Percentiles rank a stretch among this genome's conserved stretches.
phyloP scores from a whole-genome alignment of 2,113 vertebrate species.

The Dascyllus trimaculatus region DNA sequence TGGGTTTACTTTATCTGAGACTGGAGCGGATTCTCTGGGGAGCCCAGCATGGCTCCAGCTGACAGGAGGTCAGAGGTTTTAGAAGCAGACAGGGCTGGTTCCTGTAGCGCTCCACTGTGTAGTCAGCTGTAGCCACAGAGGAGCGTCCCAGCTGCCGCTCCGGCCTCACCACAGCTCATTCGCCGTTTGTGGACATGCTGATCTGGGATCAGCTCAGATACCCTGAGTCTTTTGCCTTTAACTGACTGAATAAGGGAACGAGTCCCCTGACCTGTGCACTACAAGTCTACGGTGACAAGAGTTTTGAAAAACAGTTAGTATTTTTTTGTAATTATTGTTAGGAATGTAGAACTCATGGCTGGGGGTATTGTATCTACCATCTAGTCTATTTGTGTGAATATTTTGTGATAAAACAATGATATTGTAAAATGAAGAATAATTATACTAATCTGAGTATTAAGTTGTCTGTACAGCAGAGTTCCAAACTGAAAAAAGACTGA shows the following conservation, averaged over 20 bases:
- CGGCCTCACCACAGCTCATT: conserved; percentile 41
- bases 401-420: conserved; percentile 78
- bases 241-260: conserved; percentile 69
- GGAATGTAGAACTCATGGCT: conserved; percentile 78
- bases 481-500: conserved; percentile 47
- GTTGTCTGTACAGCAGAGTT: conserved; percentile 66
- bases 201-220: conserved; percentile 75
- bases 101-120: conserved; percentile 61
- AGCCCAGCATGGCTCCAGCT: conserved; percentile 30
- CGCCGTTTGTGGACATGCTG: conserved; percentile 58
- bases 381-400: conserved; percentile 75
- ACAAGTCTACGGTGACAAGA: conserved; percentile 59
- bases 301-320: conserved; percentile 65
- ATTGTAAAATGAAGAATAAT: conserved; percentile 72
- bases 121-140: conserved; percentile 39
- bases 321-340: conserved; percentile 77
- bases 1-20: conserved; percentile 6
- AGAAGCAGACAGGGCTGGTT: conserved; percentile 72
- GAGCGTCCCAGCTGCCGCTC: conserved; percentile 20
- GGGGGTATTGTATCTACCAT: conserved; percentile 60
- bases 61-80: conserved; percentile 43
- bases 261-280: conserved; percentile 67
- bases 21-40: conserved; percentile 24
- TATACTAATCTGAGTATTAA: conserved; percentile 61
- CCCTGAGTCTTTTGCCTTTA: conserved; percentile 70